Base-by-base conservation (phyloP, 2,888 invertebrate species). In the Lasioglossum morio region DNA sequence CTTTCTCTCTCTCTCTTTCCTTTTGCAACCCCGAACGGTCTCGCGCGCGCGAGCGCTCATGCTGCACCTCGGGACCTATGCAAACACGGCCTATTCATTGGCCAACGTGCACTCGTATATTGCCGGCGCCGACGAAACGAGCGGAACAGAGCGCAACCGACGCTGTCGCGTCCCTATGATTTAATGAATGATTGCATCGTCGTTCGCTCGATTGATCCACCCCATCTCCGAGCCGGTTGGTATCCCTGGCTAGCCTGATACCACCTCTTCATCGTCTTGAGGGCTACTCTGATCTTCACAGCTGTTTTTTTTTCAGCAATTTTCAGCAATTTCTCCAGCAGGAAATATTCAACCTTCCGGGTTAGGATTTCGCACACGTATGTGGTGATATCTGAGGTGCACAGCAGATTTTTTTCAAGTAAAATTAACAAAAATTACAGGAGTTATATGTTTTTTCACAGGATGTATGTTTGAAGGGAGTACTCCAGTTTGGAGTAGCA, bases 81-180 rank as follows among this genome's bases (percentile, higher is more conserved):
- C 90, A 90, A 90, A 90, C 90, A 90, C 82, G 70, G 86, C 87
- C 93, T 91, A 94, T 94, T 94, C 94, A 94, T 94, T 92, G 94
- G 91, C 88, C 92, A 82, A 92, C 92, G 90, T 82, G 82, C 66
- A 66, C 82, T 82, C 77, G 84, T 92, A 91, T 90, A 92, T 90
- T 77, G 87, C 57, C 72, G 57, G 53, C 81, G 74, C 77, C 76
- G 66, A 81, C 81, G 81, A 75, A 82, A 53, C 83, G 86, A 88
- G 88, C 88, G 87, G 79, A 87, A 79, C 63, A 30, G 34, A 34
- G 77, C 72, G 72, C 72, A 86, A 81, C 72, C 81, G 72, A 86
- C 72, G 72, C 66, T 8, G 63, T 63, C 86, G 85, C 79, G 86
- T 78, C 77, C 77, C 82, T 86, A 80, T 75, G 82, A 87, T 87